These are phyloP conservation scores for Neostethus bicornis DNA, from an alignment of 2,797 vertebrate genomes.

Conservation along the genomic window DNA sequence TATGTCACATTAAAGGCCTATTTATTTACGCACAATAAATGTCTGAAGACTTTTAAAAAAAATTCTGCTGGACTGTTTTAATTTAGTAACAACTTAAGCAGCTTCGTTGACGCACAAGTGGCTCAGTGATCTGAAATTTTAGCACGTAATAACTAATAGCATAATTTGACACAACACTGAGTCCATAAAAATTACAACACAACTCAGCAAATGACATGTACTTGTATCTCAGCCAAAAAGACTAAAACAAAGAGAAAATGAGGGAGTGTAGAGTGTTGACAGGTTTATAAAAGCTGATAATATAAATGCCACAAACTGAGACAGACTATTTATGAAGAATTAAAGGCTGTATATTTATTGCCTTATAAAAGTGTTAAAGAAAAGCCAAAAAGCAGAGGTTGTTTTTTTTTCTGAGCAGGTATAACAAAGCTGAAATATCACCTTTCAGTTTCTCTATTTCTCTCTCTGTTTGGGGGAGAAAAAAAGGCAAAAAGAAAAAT, in stretches of 20 bases:
- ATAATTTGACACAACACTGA: constrained; percentile 78
- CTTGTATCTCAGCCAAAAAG: constrained; percentile 60
- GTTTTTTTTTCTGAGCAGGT: constrained; percentile 70
- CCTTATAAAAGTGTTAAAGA: constrained; percentile 77
- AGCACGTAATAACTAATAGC: constrained; percentile 58
- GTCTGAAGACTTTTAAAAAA: constrained; percentile 55
- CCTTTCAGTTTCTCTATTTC: constrained; percentile 50
- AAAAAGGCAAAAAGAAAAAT: constrained; percentile 55
- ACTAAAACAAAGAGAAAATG: constrained; percentile 39
- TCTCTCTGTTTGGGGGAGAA: constrained; percentile 55
- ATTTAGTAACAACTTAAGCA: constrained; percentile 69
- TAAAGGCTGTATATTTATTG: constrained; percentile 87
- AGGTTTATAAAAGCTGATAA: constrained; percentile 91
- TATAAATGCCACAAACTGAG: constrained; percentile 83
- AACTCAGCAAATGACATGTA: constrained; percentile 71
- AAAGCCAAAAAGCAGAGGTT: constrained; percentile 72
- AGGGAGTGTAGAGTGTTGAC: constrained; percentile 79
- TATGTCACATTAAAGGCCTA: constrained; percentile 62
- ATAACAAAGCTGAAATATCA: constrained; percentile 62
- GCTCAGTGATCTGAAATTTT: constrained; percentile 41
- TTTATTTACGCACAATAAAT: constrained; percentile 72
- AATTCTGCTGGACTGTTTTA: constrained; percentile 66
- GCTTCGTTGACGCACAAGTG: constrained; percentile 51
- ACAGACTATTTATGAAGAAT: constrained; percentile 81
- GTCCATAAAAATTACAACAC: constrained; percentile 83